Evolutionary conservation across 2,797 vertebrate genomes (phyloP).

Genomic region (Scomberomorus guttatus): DNA sequence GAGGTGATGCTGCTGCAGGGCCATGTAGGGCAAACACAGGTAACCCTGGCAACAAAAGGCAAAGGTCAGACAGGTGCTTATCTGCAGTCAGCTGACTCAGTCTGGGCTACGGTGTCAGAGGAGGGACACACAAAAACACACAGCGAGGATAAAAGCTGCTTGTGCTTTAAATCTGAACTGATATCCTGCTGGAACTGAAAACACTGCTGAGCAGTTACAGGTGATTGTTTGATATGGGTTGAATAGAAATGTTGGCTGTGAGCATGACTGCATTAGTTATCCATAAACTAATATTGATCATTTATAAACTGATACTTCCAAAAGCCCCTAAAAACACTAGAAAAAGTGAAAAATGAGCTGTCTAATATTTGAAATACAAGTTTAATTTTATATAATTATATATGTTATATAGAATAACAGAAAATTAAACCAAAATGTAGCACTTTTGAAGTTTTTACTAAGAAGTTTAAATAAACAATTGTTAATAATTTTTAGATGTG

Average conservation of each 20-base stretch:
- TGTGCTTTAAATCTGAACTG: not conserved
- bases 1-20: conserved; percentile 97
- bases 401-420: no score
- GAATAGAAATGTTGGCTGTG: not conserved
- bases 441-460: no score
- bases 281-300: conserved; percentile 2
- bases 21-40: conserved; percentile 98
- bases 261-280: not conserved
- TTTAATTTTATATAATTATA: no score
- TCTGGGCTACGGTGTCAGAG: not conserved
- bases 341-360: no score
- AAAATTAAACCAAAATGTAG: no score
- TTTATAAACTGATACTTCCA: not conserved
- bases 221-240: not conserved
- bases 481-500: no score
- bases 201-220: not conserved
- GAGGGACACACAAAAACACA: not conserved
- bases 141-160: not conserved
- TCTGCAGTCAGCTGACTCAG: not conserved
- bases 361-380: no score
- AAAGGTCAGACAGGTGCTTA: conserved; percentile 14
- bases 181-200: conserved; percentile 10
- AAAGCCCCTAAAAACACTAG: not conserved
- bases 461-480: no score
- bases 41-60: conserved; percentile 89